Conservation (phyloP, 2,888 invertebrate genomes). For the Drosophila algonquin region DNA sequence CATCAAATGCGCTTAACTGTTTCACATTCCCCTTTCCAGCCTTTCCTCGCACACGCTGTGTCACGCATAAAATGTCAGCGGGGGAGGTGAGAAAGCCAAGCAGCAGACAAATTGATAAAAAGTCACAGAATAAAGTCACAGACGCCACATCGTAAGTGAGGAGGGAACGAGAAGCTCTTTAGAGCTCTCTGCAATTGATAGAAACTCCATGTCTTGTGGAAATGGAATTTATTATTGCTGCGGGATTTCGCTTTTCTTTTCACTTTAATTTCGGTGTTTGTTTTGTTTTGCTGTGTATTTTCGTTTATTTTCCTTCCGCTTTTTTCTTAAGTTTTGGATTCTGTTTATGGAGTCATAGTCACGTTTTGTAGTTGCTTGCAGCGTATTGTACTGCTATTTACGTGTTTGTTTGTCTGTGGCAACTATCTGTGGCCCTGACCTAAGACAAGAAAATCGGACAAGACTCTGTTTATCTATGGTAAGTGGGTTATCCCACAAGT, state of each 20-base stretch:
- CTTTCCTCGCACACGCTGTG: conserved; percentile 27
- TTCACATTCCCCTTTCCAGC: conserved; percentile 14
- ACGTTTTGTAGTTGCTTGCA: conserved; percentile 15
- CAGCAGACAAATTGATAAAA: conserved; percentile 50
- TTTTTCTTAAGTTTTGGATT: neutral
- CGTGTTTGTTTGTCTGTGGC: conserved; percentile 8
- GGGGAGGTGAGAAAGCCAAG: conserved; percentile 19
- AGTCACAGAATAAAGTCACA: conserved; percentile 48
- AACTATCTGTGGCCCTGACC: conserved; percentile 1
- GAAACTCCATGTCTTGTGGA: conserved; percentile 11
- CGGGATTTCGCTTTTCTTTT: conserved; percentile 4
- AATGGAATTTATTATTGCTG: conserved; percentile 14
- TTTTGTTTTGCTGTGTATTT: conserved; percentile 10
- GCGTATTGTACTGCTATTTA: conserved; percentile 18
- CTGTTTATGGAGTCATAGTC: conserved; percentile 19
- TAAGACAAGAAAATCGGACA: conserved; percentile 17
- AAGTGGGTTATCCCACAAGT: neutral
- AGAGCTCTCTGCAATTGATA: neutral
- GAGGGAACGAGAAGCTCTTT: neutral
- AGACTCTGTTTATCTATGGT: neutral
- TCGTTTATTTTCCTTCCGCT: conserved; percentile 9
- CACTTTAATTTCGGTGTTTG: conserved; percentile 19
- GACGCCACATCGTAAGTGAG: conserved; percentile 19
- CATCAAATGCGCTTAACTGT: conserved; percentile 37
- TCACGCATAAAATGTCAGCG: conserved; percentile 2